Evolutionary conservation across 2,888 invertebrate genomes (phyloP).

Genomic region (Drosophila demipolita): DNA sequence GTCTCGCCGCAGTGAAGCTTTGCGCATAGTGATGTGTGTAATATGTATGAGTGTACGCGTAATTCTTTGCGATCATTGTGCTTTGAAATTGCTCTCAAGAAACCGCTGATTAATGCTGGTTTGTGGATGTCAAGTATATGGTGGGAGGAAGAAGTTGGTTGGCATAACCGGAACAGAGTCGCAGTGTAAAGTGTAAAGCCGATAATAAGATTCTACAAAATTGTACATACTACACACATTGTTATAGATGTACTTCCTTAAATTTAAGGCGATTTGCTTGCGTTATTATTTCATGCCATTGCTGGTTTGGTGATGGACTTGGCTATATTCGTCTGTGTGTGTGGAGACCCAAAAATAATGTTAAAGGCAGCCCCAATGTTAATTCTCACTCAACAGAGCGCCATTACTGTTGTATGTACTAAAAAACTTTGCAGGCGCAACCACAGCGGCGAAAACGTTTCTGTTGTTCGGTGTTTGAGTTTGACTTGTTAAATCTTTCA

Average conservation of each 20-base stretch:
- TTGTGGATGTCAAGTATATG: background rate
- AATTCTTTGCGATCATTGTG: slow-evolving; percentile 59
- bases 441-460: slow-evolving; percentile 36
- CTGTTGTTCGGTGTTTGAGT: slow-evolving; percentile 33
- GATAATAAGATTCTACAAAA: slow-evolving; percentile 32
- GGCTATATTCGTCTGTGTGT: slow-evolving; percentile 43
- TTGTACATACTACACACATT: slow-evolving; percentile 7
- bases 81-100: slow-evolving; percentile 46
- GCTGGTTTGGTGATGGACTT: slow-evolving; percentile 61
- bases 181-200: slow-evolving; percentile 16
- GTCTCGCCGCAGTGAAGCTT: slow-evolving; percentile 13
- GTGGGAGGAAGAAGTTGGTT: background rate
- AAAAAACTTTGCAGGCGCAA: slow-evolving; percentile 35
- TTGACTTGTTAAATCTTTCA: slow-evolving; percentile 7
- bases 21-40: background rate
- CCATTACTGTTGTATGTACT: slow-evolving; percentile 41
- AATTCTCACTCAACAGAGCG: slow-evolving; percentile 39
- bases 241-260: slow-evolving; percentile 9
- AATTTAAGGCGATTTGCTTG: background rate
- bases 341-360: slow-evolving; percentile 45
- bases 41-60: background rate
- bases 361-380: slow-evolving; percentile 35
- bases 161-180: slow-evolving; percentile 54
- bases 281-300: slow-evolving; percentile 7
- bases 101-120: slow-evolving; percentile 57